These are phyloP conservation scores for Paguma larvata DNA, from an alignment of 2,797 vertebrate genomes.

Conservation along the genomic window DNA sequence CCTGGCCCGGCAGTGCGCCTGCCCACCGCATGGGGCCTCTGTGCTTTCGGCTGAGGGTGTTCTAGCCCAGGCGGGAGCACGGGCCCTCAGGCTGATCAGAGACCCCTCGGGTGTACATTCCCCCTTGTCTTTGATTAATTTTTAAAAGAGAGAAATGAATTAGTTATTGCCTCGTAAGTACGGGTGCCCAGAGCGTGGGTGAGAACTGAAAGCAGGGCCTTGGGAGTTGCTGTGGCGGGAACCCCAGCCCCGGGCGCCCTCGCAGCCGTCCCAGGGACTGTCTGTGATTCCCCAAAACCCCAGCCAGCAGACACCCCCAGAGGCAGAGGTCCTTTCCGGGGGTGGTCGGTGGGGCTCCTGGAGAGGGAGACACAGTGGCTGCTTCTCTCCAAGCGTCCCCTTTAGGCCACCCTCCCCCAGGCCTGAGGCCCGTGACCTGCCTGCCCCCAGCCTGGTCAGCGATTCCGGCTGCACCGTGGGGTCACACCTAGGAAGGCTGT, in stretches of 20 bases:
- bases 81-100: not conserved
- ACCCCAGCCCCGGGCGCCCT: rapidly evolving
- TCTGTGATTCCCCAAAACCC: not conserved
- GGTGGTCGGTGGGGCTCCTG: not conserved
- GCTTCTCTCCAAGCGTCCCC: not conserved
- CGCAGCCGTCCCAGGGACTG: not conserved
- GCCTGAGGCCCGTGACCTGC: not conserved
- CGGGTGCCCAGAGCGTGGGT: not conserved
- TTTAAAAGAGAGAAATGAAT: conserved; percentile 62
- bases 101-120: not conserved
- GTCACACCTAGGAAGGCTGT: too few relatives aligned
- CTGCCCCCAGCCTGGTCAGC: too few relatives aligned
- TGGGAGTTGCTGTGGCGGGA: not conserved
- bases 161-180: conserved; percentile 37
- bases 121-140: conserved; percentile 44
- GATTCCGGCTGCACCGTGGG: not conserved
- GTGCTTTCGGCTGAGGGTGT: not conserved
- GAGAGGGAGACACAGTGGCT: not conserved
- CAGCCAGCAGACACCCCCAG: not conserved
- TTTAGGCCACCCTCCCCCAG: too few relatives aligned
- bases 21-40: not conserved
- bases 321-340: not conserved
- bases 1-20: not conserved
- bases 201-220: not conserved
- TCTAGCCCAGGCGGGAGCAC: not conserved